Evolutionary conservation across 2,113 vertebrate genomes (phyloP), one percentile per base, ranked within the genome.

Genomic region (Macquaria australasica): DNA sequence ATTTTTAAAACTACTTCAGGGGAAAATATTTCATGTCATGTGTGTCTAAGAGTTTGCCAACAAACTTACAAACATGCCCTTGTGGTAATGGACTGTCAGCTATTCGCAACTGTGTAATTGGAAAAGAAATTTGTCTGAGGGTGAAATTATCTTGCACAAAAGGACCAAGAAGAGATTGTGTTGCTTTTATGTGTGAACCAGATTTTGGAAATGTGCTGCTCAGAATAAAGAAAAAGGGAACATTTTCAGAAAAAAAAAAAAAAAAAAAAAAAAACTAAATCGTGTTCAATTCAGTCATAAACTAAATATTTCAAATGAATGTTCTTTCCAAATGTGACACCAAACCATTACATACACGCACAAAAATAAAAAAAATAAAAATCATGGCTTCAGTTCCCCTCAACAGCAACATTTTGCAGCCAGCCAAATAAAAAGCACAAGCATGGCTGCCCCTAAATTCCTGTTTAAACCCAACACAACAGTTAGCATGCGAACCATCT

Each of bases 61-160:
- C 88, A 71, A 67, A 80, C 48, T 58, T 62, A 82, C 81, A 77
- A 76, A 85, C 75, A 75, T 82, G 64, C 59, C 63, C 45, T 31
- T 18, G 71, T 75, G 86, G 78, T 89, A 88, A 92, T 88, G 79
- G 88, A 83, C 79, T 92, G 79, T 58, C 70, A 85, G 72, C 70
- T 71, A 85, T 58, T 89, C 50, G 28, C 66, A 80, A 71, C 84
- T 88, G 87, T 84, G 79, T 60, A 63, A 84, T 53, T 83, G 59
- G 78, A 84, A 90, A 87, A 77, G 75, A 88, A 87, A 87, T 89
- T 56, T 71, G 58, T 87, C 75, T 89, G 86, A 87, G 71, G 25
- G 43, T 45, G 39, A 78, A 91, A 81, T 89, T 70, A 83, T 87
- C 48, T 72, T 2, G 23, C 21, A 58, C 28, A 53, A 68, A 63